A percentile compares a stretch with the other conserved stretches of the same genome.
Evolutionary conservation across 2,113 vertebrate genomes (phyloP).

Genomic region (Poeciliopsis retropinna): DNA sequence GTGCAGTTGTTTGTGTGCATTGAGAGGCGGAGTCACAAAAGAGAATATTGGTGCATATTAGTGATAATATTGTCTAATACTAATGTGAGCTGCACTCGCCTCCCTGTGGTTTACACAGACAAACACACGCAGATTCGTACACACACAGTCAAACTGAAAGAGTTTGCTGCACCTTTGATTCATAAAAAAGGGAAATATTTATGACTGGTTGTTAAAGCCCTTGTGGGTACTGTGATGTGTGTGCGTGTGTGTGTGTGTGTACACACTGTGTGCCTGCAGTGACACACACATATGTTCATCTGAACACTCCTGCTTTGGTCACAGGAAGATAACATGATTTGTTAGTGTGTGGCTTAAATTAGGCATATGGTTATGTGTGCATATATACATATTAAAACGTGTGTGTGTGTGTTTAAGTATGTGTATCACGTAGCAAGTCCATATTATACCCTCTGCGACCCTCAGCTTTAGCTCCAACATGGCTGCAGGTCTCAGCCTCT

Average conservation of each 20-base stretch:
- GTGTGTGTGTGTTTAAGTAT: slow-evolving; percentile 33
- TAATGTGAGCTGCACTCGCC: slow-evolving; percentile 40
- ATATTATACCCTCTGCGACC: slow-evolving; percentile 47
- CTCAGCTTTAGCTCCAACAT: slow-evolving; percentile 49
- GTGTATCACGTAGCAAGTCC: slow-evolving; percentile 34
- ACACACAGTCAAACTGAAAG: slow-evolving; percentile 18
- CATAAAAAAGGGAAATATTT: slow-evolving; percentile 67
- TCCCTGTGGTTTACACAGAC: slow-evolving; percentile 11
- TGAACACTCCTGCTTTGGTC: background rate
- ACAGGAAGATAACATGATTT: background rate
- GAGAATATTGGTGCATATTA: slow-evolving; percentile 56
- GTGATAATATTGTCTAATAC: slow-evolving; percentile 61
- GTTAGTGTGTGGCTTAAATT: slow-evolving; percentile 38
- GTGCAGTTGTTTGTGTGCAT: slow-evolving; percentile 10
- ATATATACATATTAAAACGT: background rate
- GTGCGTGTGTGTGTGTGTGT: background rate
- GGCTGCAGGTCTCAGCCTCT: slow-evolving; percentile 50
- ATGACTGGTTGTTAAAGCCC: slow-evolving; percentile 53
- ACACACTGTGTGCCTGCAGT: background rate
- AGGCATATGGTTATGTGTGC: slow-evolving; percentile 36
- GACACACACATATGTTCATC: background rate
- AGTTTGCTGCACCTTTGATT: slow-evolving; percentile 58
- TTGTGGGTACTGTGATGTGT: slow-evolving; percentile 10
- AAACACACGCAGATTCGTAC: slow-evolving; percentile 2
- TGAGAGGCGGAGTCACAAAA: slow-evolving; percentile 18